A percentile compares a stretch with the other conserved stretches of the same genome.
Evolutionary conservation across 2,113 vertebrate species (phyloP).

Genomic region (Rhodinocichla rosea): DNA sequence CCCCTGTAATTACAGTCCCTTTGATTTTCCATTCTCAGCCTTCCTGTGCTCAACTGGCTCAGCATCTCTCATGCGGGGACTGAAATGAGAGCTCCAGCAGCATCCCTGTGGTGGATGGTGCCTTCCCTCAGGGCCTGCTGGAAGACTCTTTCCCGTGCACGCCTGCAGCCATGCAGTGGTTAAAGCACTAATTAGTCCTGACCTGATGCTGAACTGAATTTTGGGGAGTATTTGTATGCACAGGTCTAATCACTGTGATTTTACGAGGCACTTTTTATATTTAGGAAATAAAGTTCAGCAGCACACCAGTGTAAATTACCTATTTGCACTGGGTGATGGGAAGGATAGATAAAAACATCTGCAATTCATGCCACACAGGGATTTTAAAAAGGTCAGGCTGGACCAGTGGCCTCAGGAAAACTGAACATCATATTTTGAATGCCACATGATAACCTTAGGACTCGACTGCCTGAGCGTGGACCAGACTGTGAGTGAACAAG

Average conservation of each 20-base stretch:
- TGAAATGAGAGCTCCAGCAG: not conserved
- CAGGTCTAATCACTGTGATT: not conserved
- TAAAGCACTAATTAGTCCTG: not conserved
- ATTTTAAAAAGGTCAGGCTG: not conserved
- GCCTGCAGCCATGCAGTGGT: not conserved
- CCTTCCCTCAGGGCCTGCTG: not conserved
- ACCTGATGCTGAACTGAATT: not conserved
- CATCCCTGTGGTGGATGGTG: fast-evolving
- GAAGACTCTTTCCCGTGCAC: not conserved
- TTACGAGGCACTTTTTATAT: fast-evolving
- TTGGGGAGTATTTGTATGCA: not conserved
- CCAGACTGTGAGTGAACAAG: not conserved
- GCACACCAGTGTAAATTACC: fast-evolving
- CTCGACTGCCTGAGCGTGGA: fast-evolving
- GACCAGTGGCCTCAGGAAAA: not conserved
- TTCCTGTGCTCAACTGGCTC: not conserved
- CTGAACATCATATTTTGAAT: fast-evolving
- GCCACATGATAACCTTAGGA: not conserved
- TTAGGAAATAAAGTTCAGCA: not conserved
- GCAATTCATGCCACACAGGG: not conserved
- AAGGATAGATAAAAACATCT: not conserved
- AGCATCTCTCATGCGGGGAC: fast-evolving
- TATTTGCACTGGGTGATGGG: not conserved
- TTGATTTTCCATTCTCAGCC: not conserved
- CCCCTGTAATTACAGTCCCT: not conserved